phyloP scores from a whole-genome alignment of 2,797 vertebrate species.

The Oryzias sinensis region DNA sequence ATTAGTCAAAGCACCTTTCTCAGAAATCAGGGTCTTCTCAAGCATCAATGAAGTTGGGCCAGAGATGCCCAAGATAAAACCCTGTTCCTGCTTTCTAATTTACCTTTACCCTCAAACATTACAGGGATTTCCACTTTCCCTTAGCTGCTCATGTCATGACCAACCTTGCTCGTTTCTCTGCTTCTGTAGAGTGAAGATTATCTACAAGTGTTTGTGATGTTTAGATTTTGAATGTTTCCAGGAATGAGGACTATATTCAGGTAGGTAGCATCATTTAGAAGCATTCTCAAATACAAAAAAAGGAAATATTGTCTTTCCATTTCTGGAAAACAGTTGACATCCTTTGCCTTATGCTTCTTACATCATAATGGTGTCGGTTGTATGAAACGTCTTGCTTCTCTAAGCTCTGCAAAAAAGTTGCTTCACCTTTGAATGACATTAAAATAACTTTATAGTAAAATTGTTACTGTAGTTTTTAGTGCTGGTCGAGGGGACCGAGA shows the following conservation, averaged over 20 bases:
- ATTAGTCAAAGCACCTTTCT: slow-evolving; percentile 82
- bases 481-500: too few relatives aligned
- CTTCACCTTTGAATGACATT: too few relatives aligned
- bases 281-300: too few relatives aligned
- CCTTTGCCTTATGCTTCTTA: too few relatives aligned
- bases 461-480: too few relatives aligned
- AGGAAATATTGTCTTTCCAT: too few relatives aligned
- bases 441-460: too few relatives aligned
- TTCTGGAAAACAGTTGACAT: too few relatives aligned
- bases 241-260: slow-evolving; percentile 42
- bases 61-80: slow-evolving; percentile 39
- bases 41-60: slow-evolving; percentile 58
- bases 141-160: slow-evolving; percentile 35
- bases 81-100: slow-evolving; percentile 57
- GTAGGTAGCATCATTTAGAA: too few relatives aligned
- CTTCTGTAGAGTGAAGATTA: slow-evolving; percentile 52
- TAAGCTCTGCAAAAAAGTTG: too few relatives aligned
- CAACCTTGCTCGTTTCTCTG: slow-evolving; percentile 33
- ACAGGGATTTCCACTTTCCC: slow-evolving; percentile 50
- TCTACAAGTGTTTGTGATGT: slow-evolving; percentile 69
- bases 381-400: too few relatives aligned
- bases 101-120: slow-evolving; percentile 55
- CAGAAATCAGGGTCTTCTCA: slow-evolving; percentile 56
- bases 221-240: slow-evolving; percentile 52
- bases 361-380: too few relatives aligned